Percentiles rank a stretch among this genome's conserved stretches.
Conservation (phyloP, 2,113 vertebrate genomes). For the Trinectes maculatus region DNA sequence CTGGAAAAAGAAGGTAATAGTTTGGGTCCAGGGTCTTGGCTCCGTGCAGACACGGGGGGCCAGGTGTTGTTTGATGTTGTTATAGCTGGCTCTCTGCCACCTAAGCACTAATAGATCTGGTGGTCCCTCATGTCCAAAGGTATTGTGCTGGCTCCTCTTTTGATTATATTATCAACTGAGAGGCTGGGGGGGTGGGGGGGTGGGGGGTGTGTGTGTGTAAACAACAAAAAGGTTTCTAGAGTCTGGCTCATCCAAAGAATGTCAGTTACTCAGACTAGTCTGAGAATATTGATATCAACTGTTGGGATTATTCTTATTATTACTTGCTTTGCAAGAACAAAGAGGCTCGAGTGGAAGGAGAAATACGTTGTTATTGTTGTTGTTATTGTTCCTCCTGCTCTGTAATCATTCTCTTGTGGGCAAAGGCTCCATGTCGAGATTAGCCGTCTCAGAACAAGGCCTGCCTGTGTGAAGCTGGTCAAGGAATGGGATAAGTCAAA, state of each 20-base stretch:
- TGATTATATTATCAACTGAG: conserved; percentile 66
- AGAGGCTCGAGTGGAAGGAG: too few relatives aligned
- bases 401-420: not conserved
- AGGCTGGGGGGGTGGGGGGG: conserved; percentile 6
- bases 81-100: conserved; percentile 72
- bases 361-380: too few relatives aligned
- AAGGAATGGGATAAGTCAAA: conserved; percentile 55
- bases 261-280: conserved; percentile 58
- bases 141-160: conserved; percentile 66
- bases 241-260: conserved; percentile 63
- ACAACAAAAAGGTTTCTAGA: conserved; percentile 49
- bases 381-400: not conserved
- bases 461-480: conserved; percentile 52
- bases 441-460: conserved; percentile 65
- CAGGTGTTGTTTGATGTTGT: conserved; percentile 74
- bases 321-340: conserved; percentile 11
- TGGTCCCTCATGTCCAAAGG: conserved; percentile 64
- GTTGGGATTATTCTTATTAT: conserved; percentile 44
- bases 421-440: conserved; percentile 44
- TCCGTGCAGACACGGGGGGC: conserved; percentile 64
- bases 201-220: conserved; percentile 20
- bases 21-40: conserved; percentile 56
- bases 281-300: conserved; percentile 59
- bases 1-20: conserved; percentile 54
- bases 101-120: conserved; percentile 49